Conservation (phyloP, 2,797 vertebrate species). For the Melanotaenia parkinsoni region DNA sequence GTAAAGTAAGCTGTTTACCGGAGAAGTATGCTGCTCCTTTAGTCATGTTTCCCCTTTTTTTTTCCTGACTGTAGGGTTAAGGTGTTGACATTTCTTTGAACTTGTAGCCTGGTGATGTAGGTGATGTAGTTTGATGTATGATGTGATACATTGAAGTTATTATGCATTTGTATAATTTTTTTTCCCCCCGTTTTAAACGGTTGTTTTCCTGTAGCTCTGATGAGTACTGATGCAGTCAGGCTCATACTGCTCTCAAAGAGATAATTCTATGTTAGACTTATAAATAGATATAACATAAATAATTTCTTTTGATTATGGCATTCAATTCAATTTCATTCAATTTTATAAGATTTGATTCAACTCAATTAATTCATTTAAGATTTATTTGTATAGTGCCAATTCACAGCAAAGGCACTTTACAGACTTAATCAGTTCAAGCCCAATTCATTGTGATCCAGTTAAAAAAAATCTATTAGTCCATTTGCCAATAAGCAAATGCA, state of each 20-base stretch:
- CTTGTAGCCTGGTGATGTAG: not conserved
- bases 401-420: too few species aligned
- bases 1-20: slow-evolving; percentile 35
- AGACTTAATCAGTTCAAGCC: too few species aligned
- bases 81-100: not conserved
- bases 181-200: not conserved
- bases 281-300: not conserved
- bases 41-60: slow-evolving; percentile 9
- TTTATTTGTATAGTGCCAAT: too few species aligned
- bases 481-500: too few species aligned
- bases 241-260: not conserved
- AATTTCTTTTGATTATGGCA: too few species aligned
- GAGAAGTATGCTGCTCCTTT: slow-evolving; percentile 24
- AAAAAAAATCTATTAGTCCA: too few species aligned
- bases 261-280: not conserved
- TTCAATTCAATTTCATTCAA: too few species aligned
- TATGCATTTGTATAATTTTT: not conserved
- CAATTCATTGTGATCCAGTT: too few species aligned
- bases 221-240: slow-evolving; percentile 6
- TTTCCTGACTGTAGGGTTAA: not conserved
- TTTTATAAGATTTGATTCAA: too few species aligned
- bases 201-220: not conserved
- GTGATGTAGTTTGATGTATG: not conserved
- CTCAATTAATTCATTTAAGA: too few species aligned
- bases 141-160: not conserved